phyloP scores from a whole-genome alignment of 1,140 invertebrate genomes.

The Apis florea region DNA sequence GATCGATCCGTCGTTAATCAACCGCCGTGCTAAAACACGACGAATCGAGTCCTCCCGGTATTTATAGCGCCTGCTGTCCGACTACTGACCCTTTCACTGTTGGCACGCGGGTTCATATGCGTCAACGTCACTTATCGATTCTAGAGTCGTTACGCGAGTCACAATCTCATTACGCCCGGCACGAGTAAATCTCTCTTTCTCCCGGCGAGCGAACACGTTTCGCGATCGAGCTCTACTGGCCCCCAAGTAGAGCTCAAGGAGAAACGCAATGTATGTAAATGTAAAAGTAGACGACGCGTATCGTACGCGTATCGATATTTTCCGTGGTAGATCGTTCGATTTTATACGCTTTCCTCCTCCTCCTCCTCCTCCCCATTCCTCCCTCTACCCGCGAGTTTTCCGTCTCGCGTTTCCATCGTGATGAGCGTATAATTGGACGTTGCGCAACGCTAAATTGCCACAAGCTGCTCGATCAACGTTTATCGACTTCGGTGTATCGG shows the following conservation, averaged over 20 bases:
- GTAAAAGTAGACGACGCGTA: background rate
- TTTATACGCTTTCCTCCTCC: background rate
- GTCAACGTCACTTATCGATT: constrained; percentile 48
- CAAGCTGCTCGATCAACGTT: constrained; percentile 8
- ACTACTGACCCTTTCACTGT: constrained; percentile 54
- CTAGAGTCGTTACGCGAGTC: constrained; percentile 44
- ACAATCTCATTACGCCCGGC: constrained; percentile 44
- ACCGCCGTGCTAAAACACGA: constrained; percentile 32
- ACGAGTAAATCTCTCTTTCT: constrained; percentile 30
- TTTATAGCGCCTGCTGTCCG: constrained; percentile 47
- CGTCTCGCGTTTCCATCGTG: background rate
- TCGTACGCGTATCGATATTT: background rate
- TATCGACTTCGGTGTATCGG: constrained; percentile 11
- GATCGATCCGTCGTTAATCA: constrained; percentile 40
- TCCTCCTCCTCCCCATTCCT: no score
- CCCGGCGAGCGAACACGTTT: background rate
- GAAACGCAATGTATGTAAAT: background rate
- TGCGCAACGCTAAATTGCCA: constrained; percentile 30
- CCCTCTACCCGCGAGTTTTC: no score
- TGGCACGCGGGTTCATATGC: constrained; percentile 46
- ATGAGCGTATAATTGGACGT: constrained; percentile 8
- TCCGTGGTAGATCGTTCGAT: background rate
- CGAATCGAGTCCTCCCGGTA: constrained; percentile 50
- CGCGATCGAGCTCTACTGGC: background rate
- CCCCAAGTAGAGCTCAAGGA: background rate